A percentile compares a stretch with the other conserved stretches of the same genome.
Conservation (phyloP, 1,140 invertebrate species). For the Drosophila sp. region DNA sequence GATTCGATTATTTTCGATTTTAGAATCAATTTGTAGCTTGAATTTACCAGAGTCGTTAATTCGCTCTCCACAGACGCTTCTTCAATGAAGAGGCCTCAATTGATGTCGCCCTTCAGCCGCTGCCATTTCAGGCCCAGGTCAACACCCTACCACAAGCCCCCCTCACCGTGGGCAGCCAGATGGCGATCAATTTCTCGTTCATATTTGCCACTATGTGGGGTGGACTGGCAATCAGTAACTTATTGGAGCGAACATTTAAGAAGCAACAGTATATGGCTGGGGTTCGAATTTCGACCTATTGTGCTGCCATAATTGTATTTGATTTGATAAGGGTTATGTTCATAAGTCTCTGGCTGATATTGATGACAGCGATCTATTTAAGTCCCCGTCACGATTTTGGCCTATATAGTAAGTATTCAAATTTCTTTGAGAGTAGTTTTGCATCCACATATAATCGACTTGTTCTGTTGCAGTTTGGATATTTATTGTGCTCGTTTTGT, state of each 20-base stretch:
- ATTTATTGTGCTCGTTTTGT: slow-evolving; percentile 6
- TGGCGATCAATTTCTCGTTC: slow-evolving; percentile 45
- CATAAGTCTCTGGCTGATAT: background rate
- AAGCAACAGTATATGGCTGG: slow-evolving; percentile 59
- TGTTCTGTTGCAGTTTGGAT: slow-evolving; percentile 32
- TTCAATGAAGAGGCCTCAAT: slow-evolving; percentile 52
- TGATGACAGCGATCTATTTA: slow-evolving; percentile 15
- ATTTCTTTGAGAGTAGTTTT: too few species aligned
- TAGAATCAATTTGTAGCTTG: too few species aligned
- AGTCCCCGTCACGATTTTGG: slow-evolving; percentile 30
- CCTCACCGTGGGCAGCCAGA: slow-evolving; percentile 24
- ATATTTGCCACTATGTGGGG: slow-evolving; percentile 40
- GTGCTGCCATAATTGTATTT: background rate
- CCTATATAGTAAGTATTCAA: slow-evolving; percentile 21
- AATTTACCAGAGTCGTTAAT: too few species aligned
- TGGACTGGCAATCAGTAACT: slow-evolving; percentile 1
- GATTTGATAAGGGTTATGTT: background rate
- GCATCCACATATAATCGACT: background rate
- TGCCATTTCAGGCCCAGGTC: slow-evolving; percentile 37
- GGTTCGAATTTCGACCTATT: slow-evolving; percentile 5
- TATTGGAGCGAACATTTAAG: slow-evolving; percentile 42
- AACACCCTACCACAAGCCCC: slow-evolving; percentile 33
- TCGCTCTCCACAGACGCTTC: slow-evolving; percentile 18
- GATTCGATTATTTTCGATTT: too few species aligned
- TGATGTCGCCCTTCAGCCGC: slow-evolving; percentile 51